Evolutionary conservation across 2,797 vertebrate species (phyloP).

Genomic region (Trichosurus vulpecula): DNA sequence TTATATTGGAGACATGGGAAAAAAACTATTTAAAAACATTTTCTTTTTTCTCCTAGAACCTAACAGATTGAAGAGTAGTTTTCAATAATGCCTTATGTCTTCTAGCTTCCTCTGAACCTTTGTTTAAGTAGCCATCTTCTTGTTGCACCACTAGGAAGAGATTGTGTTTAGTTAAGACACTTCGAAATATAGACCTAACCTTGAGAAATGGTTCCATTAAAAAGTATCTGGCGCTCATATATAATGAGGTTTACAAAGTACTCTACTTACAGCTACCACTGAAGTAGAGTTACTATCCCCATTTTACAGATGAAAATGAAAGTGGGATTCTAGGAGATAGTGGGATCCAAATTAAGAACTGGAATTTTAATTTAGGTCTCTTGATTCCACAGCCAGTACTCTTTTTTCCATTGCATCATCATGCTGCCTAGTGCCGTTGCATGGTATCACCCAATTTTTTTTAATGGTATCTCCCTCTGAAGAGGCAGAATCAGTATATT

Average conservation of each 20-base stretch:
- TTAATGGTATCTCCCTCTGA: neutral
- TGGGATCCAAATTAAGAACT: neutral
- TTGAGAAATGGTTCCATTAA: neutral
- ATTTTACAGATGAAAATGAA: neutral
- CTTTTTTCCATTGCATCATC: neutral
- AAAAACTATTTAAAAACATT: neutral
- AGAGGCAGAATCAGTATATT: conserved; percentile 1
- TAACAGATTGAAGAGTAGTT: no score
- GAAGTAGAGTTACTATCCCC: neutral
- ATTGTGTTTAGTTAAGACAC: neutral
- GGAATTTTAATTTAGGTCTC: neutral
- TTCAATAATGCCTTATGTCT: no score
- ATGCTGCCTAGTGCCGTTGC: conserved; percentile 5
- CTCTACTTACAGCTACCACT: neutral
- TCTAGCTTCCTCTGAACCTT: neutral
- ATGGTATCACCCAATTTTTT: neutral
- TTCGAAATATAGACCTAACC: neutral
- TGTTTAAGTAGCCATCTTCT: neutral
- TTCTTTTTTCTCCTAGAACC: no score
- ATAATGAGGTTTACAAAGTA: neutral
- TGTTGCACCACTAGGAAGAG: neutral
- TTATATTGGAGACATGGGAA: neutral
- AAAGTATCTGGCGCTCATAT: neutral
- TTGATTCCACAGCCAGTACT: neutral
- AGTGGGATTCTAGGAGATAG: neutral